Conservation (phyloP, 2,888 invertebrate species). For the Iselma pallidipennis region DNA sequence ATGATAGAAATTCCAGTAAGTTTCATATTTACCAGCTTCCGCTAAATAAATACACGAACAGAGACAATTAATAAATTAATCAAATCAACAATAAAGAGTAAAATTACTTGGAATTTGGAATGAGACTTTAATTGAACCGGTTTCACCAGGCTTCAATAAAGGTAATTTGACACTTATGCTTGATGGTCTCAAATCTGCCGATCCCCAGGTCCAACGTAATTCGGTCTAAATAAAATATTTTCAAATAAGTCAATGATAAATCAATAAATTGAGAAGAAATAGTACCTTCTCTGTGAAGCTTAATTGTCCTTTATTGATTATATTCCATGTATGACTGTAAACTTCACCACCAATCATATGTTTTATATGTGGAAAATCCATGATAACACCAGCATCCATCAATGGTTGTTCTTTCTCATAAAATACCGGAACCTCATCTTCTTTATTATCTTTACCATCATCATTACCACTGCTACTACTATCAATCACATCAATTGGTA, state of each 20-base stretch:
- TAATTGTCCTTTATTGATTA: slow-evolving; percentile 51
- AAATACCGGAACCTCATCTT: background rate
- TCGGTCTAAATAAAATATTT: slow-evolving; percentile 53
- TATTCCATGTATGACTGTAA: slow-evolving; percentile 53
- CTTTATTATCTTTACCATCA: background rate
- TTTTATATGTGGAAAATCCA: background rate
- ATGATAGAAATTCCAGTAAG: slow-evolving; percentile 56
- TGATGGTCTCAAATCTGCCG: slow-evolving; percentile 49
- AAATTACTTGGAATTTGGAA: slow-evolving; percentile 52
- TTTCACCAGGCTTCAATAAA: slow-evolving; percentile 50
- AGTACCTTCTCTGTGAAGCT: slow-evolving; percentile 51
- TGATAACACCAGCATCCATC: background rate
- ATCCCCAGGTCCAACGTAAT: slow-evolving; percentile 55
- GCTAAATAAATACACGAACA: slow-evolving; percentile 33
- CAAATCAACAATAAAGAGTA: background rate
- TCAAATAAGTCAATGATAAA: no score
- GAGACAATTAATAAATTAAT: background rate
- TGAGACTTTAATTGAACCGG: slow-evolving; percentile 46
- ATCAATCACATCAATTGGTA: slow-evolving; percentile 28
- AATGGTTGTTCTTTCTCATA: background rate
- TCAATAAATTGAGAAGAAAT: no score
- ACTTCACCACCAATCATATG: slow-evolving; percentile 49
- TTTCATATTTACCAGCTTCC: slow-evolving; percentile 53
- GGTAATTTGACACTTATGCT: slow-evolving; percentile 48
- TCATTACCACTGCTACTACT: background rate